Conservation (phyloP, 1,140 invertebrate species). For the Cryptotermes secundus region DNA sequence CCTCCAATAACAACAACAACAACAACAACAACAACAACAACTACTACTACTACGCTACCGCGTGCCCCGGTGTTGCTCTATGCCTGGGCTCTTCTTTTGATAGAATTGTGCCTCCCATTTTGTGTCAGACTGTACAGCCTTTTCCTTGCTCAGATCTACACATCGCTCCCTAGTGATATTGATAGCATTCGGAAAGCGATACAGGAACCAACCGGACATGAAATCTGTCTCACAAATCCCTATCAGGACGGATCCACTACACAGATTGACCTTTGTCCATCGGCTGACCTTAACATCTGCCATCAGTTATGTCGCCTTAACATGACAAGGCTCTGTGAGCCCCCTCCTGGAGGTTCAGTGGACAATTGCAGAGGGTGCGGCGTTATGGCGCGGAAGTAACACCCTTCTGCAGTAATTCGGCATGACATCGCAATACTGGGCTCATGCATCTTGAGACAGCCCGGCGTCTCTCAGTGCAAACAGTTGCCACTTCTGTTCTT, state of each 20-base stretch:
- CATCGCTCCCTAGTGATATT: neutral
- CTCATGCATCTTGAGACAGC: neutral
- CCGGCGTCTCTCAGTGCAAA: too few relatives aligned
- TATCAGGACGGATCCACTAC: neutral
- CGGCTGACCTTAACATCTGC: constrained; percentile 4
- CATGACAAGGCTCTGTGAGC: neutral
- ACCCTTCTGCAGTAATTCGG: neutral
- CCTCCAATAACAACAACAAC: too few relatives aligned
- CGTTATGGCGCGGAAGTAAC: neutral
- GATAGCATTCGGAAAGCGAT: constrained; percentile 10
- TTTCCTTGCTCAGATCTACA: too few relatives aligned
- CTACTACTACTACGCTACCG: too few relatives aligned
- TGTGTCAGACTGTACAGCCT: too few relatives aligned
- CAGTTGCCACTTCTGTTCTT: too few relatives aligned
- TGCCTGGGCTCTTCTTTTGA: too few relatives aligned
- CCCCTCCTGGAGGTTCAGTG: neutral
- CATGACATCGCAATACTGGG: neutral
- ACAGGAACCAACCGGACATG: neutral
- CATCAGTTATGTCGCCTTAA: constrained; percentile 16
- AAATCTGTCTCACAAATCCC: neutral
- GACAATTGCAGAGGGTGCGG: neutral
- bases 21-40: too few relatives aligned
- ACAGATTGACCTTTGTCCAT: constrained; percentile 19
- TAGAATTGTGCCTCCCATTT: too few relatives aligned
- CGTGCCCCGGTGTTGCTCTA: too few relatives aligned